Conservation (phyloP, 2,113 vertebrate species). For the Dermatemys mawii region DNA sequence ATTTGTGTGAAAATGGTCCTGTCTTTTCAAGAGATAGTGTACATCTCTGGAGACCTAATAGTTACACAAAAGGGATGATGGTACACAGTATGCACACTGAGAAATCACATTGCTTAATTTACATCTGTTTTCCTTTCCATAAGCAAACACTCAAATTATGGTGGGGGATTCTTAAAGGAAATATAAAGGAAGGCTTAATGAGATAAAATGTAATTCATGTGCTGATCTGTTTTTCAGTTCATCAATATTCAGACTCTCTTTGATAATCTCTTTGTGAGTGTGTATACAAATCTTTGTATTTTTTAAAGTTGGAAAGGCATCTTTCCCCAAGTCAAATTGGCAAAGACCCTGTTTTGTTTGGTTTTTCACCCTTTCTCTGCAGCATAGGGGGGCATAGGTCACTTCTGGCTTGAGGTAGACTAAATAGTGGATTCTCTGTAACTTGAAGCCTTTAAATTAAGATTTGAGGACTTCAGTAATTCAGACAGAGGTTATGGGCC, state of each 20-base stretch:
- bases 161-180: not conserved
- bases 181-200: not conserved
- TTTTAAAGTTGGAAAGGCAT: no score
- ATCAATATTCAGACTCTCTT: conserved; percentile 32
- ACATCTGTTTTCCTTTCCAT: not conserved
- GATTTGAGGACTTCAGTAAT: no score
- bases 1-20: not conserved
- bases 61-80: not conserved
- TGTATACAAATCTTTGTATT: not conserved
- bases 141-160: not conserved
- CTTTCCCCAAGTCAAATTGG: no score
- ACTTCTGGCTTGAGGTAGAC: no score
- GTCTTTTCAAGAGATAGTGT: not conserved
- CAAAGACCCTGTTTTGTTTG: no score
- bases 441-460: no score
- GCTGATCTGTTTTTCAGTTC: conserved; percentile 17
- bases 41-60: not conserved
- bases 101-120: not conserved
- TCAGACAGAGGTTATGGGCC: no score
- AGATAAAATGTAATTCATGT: not conserved
- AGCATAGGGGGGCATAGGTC: no score
- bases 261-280: conserved; percentile 31
- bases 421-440: no score
- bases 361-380: no score
- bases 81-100: not conserved